Evolutionary conservation across 2,797 vertebrate species (phyloP).

Genomic region (Australoheros facetus): DNA sequence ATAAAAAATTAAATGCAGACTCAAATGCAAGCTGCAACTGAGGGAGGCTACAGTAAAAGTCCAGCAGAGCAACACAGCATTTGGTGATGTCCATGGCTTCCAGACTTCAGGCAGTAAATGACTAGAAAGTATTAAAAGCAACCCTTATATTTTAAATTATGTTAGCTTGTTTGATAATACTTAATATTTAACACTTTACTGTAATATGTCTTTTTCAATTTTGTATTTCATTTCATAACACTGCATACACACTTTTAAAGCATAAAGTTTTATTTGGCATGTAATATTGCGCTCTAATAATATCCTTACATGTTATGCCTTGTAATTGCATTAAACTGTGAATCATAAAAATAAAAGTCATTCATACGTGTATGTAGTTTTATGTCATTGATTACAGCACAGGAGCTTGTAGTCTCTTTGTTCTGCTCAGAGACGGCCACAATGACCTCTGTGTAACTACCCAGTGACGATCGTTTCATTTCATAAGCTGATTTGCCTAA

Average conservation of each 20-base stretch:
- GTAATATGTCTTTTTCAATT: background rate
- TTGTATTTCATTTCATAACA: background rate
- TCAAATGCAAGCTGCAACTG: background rate
- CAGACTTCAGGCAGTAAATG: background rate
- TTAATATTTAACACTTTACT: background rate
- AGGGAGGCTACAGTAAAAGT: too few relatives aligned
- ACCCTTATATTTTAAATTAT: too few relatives aligned
- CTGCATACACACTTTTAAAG: background rate
- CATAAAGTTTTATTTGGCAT: background rate
- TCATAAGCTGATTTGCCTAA: background rate
- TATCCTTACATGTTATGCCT: background rate
- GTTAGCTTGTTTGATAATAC: too few relatives aligned
- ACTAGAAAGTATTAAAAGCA: too few relatives aligned
- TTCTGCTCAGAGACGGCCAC: background rate
- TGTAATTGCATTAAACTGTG: background rate
- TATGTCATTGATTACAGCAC: background rate
- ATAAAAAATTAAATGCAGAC: background rate
- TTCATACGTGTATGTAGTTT: background rate
- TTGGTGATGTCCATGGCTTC: too few relatives aligned
- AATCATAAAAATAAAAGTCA: background rate
- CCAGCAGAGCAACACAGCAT: too few relatives aligned
- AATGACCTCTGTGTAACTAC: background rate
- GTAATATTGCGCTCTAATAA: background rate
- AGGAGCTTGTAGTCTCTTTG: background rate
- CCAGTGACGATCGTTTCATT: background rate